Percentiles rank a stretch among this genome's conserved stretches.
Conservation (phyloP, 2,113 vertebrate species). For the Scomber colias region DNA sequence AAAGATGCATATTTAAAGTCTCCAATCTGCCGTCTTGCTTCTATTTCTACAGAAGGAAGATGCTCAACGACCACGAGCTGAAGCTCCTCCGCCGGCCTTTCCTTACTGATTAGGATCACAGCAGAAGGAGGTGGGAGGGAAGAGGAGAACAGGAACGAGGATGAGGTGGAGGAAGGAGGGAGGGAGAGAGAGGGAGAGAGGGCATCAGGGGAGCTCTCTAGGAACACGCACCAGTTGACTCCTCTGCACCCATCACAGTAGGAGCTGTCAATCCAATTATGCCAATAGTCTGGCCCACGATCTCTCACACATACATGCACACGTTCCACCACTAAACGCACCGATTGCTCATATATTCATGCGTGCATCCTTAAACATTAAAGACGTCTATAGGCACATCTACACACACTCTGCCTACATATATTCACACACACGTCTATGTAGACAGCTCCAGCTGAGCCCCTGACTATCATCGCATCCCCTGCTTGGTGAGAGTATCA, state of each 20-base stretch:
- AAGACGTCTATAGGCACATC: slow-evolving; percentile 27
- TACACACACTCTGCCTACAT: background rate
- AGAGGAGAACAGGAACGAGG: slow-evolving; percentile 28
- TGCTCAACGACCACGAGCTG: slow-evolving; percentile 22
- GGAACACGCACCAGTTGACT: slow-evolving; percentile 77
- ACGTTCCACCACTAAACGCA: slow-evolving; percentile 7
- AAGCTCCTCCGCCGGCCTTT: slow-evolving; percentile 53
- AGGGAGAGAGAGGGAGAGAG: slow-evolving; percentile 33
- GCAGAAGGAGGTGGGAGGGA: slow-evolving; percentile 47
- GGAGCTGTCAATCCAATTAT: slow-evolving; percentile 81
- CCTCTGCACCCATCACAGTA: slow-evolving; percentile 67
- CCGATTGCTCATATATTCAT: background rate
- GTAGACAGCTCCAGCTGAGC: slow-evolving; percentile 68
- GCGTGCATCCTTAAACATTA: background rate
- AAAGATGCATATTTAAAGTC: background rate
- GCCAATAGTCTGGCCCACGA: slow-evolving; percentile 39
- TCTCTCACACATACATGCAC: background rate
- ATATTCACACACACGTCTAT: background rate
- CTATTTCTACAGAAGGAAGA: slow-evolving; percentile 24
- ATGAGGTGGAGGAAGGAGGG: slow-evolving; percentile 14
- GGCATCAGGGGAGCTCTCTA: slow-evolving; percentile 56
- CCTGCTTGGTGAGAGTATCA: slow-evolving; percentile 61
- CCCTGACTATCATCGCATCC: slow-evolving; percentile 58
- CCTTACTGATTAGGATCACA: slow-evolving; percentile 71
- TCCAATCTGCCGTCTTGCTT: slow-evolving; percentile 12